Base-by-base conservation (phyloP, 2,888 invertebrate species). In the Alcis repandata region DNA sequence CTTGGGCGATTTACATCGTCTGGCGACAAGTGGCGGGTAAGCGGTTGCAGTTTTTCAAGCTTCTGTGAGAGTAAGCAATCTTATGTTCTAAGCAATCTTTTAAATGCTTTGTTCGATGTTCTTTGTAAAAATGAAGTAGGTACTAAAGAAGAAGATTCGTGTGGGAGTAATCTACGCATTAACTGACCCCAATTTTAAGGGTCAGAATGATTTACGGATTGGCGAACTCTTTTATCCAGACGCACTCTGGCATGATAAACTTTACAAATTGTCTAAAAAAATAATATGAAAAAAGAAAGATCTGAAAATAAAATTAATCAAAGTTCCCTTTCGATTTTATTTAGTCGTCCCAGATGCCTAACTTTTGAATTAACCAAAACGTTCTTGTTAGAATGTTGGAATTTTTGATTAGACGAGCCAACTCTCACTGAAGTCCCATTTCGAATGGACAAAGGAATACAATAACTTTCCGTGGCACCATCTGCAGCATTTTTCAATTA, bases 1-100 rank as follows among this genome's bases (percentile, higher is more conserved):
- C 80, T 70, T 63, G 74, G 87, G 92, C 90, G 76, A 73, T 83
- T 81, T 79, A 76, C 79, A 75, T 72, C 77, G 79, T 80, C 85
- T 82, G 77, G 77, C 49, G 36, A 33, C 57, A 52, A 65, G 61
- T 60, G 59, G 53, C 36, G 22, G 49, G 32, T 8, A 48, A 56
- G 19, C 56, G 56, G 15, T 33, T 20, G 57, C 46, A 57, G 33
- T 54, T 36, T 56, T 45, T 15, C 15, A 40, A 53, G 15, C 40
- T n/a, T 36, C 15, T 33, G 49, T n/a, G n/a, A n/a, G n/a, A n/a
- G n/a, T n/a, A n/a, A n/a, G n/a, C n/a, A n/a, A n/a, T n/a, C 9
- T 33, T 36, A 27, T 17, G 20, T 45, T 45, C 13, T 45, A 20
- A 20, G 19, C 20, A 20, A 20, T 13, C 1, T 20, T 38, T 38